Base-by-base conservation (phyloP, 2,888 invertebrate genomes). In the Epinotia bilunana region DNA sequence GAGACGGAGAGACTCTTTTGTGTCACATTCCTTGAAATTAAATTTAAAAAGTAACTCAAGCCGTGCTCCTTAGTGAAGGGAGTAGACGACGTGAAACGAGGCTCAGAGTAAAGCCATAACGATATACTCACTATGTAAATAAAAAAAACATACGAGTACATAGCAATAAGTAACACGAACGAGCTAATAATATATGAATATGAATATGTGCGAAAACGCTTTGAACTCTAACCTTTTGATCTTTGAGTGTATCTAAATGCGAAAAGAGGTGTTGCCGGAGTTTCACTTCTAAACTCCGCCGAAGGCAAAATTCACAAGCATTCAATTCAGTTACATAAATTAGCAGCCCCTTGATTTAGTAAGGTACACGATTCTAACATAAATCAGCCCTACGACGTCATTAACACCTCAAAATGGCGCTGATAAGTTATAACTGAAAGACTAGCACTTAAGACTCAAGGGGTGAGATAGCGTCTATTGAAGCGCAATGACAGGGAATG, bases 401-500 rank as follows among this genome's bases (percentile, higher is more conserved):
- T 91, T 90, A 90, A 85, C 83, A 81, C 77, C 78, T 86, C 83
- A 88, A 87, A 85, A 84, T 86, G 84, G 82, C 76, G 79, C 78
- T 84, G 86, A 86, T 89, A 88, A 88, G 90, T 90, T 90, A 90
- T 90, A 90, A 88, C 83, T 85, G 82, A 84, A 87, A 84, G 86
- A 86, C 85, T 82, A 86, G 83, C 89, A 88, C 90, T 90, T 88
- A 84, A 84, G 84, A 81, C 81, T 83, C 79, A 85, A 87, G 86
- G 83, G 86, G 88, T 84, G 87, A 88, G 83, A 84, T 84, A 79
- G 84, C 84, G 83, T 85, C 89, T 85, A 89, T 91, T 88, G 89
- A 89, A 87, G 87, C 85, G 87, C 88, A 90, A 86, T 89, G 90
- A 90, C 89, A 88, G 88, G 87, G 90, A 91, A 91, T 89, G 86